Evolutionary conservation across 2,113 vertebrate genomes (phyloP), one percentile per base, ranked within the genome.

Genomic region (Cryptotis parvus): DNA sequence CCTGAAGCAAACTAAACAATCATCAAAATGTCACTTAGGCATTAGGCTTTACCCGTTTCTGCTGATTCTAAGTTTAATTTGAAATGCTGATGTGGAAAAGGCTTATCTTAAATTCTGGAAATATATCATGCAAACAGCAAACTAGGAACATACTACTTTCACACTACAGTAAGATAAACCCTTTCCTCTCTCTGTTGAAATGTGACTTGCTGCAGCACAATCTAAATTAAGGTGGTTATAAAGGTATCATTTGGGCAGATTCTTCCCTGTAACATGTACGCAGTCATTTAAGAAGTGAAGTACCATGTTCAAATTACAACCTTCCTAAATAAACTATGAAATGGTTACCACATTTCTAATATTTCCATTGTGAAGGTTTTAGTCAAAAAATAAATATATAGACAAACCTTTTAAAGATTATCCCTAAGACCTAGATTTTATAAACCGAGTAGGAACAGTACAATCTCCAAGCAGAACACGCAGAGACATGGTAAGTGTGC

Each of bases 381-480:
- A 86, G 45, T 72, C 79, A 66, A 78, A n/a, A 75, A 52, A 83
- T 66, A 84, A 39, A 84, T 66, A 43, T 70, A 81, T 4, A 93
- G 12, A 66, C 68, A 92, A 94, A 87, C 8, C 55, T 90, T 94
- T 84, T 15, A 83, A 49, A 92, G 80, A 33, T 76, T 22, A 90
- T 37, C 49, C 87, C 94, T 96, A 83, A 55, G 9, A 35, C 27
- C 87, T 91, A 94, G 6, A 35, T 45, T 91, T 90, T 82, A 86
- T 82, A 92, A 72, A 89, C 69, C 93, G 86, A 72, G 70, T 65
- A 92, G 90, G 80, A 91, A 94, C 20, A 89, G 80, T 72, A 89
- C 90, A 97, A 58, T 88, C 97, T 97, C 95, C 97, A 97, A 96
- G 97, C 39, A 97, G 96, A 97, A 96, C 95, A 96, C 90, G 96